These are phyloP conservation scores for Ostrea denselamellosa DNA, from an alignment of 1,140 invertebrate genomes.

Conservation along the genomic window DNA sequence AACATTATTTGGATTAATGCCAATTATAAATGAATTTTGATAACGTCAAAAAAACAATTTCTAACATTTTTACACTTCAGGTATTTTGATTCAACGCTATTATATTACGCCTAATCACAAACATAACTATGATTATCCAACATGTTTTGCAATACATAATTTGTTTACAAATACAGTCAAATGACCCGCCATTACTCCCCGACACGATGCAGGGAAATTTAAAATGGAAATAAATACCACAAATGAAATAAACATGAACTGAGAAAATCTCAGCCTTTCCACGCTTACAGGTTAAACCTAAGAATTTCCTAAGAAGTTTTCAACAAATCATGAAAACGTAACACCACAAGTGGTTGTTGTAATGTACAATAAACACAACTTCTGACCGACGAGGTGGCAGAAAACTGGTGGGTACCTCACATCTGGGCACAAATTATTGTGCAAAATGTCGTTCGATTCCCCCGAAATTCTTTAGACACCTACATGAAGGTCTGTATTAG, in stretches of 20 bases:
- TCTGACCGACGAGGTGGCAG: conserved; percentile 35
- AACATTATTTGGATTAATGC: neutral
- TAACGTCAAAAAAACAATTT: no score
- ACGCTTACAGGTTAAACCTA: neutral
- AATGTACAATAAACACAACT: conserved; percentile 1
- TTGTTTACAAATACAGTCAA: conserved; percentile 54
- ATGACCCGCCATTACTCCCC: conserved; percentile 62
- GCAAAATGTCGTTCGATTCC: conserved; percentile 11
- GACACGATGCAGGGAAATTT: conserved; percentile 76
- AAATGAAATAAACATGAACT: neutral
- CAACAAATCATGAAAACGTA: neutral
- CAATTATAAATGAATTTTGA: neutral
- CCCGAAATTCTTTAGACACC: neutral
- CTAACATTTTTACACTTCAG: no score
- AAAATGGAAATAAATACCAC: conserved; percentile 59
- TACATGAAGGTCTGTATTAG: neutral
- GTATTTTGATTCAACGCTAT: no score
- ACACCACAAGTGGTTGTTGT: neutral
- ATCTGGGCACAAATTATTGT: conserved; percentile 40
- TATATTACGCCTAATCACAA: no score
- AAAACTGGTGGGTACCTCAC: conserved; percentile 18
- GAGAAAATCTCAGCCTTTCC: conserved; percentile 25
- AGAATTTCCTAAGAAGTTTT: neutral
- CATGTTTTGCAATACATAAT: neutral
- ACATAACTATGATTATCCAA: neutral